Conservation (phyloP, 2,888 invertebrate species). For the Maniola hyperantus region DNA sequence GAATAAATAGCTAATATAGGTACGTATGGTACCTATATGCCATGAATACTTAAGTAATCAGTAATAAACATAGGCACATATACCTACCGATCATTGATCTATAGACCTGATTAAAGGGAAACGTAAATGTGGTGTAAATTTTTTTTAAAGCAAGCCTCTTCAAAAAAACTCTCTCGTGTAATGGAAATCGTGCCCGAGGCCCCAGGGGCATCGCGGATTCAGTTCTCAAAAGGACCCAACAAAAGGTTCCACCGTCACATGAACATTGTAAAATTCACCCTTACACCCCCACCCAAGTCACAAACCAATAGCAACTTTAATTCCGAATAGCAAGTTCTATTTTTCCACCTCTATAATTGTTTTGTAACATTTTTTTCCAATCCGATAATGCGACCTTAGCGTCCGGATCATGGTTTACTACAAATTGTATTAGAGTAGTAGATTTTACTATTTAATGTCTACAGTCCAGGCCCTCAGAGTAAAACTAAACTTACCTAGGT, state of each 20-base stretch:
- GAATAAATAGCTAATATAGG: background rate
- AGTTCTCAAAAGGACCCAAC: conserved; percentile 77
- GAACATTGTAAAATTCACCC: conserved; percentile 80
- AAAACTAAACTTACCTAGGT: conserved; percentile 21
- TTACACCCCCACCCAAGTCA: conserved; percentile 57
- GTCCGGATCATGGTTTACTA: conserved; percentile 82
- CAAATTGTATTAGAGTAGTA: conserved; percentile 82
- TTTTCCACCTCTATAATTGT: conserved; percentile 53
- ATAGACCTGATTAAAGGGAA: conserved; percentile 22
- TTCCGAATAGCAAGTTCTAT: conserved; percentile 50
- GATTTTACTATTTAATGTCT: conserved; percentile 74
- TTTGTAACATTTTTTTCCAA: conserved; percentile 78
- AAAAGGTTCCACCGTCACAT: conserved; percentile 80
- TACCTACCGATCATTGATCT: background rate
- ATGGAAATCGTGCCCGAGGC: conserved; percentile 77
- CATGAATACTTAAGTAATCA: background rate
- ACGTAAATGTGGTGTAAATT: conserved; percentile 53
- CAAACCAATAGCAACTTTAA: conserved; percentile 62
- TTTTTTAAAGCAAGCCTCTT: conserved; percentile 63
- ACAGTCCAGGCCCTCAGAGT: conserved; percentile 48
- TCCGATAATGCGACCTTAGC: conserved; percentile 82
- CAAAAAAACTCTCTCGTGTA: conserved; percentile 73
- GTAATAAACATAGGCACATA: background rate
- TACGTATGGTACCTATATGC: background rate
- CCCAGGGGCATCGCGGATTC: conserved; percentile 76